Conservation (phyloP, 2,113 vertebrate genomes). For the Ellobius talpinus region DNA sequence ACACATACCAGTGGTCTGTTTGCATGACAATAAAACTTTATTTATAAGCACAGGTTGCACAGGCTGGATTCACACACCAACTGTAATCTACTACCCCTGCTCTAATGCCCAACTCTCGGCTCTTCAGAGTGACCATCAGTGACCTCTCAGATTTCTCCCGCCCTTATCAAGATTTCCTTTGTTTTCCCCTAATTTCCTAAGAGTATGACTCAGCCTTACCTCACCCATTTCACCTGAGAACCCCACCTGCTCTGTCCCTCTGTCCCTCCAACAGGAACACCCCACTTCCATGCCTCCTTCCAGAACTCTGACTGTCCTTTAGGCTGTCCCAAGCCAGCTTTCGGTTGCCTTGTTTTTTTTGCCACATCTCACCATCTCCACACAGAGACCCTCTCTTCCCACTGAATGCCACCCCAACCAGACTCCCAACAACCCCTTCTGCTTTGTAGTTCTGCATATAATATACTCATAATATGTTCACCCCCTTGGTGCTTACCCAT, state of each 20-base stretch:
- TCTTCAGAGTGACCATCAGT: background rate
- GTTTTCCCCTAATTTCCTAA: background rate
- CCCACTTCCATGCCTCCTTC: background rate
- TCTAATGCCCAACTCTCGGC: background rate
- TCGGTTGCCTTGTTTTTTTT: background rate
- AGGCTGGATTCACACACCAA: background rate
- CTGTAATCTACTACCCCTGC: background rate
- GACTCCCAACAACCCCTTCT: background rate
- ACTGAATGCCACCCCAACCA: background rate
- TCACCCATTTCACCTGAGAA: too few relatives aligned
- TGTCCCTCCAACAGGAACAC: too few relatives aligned
- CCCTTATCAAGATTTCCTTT: background rate
- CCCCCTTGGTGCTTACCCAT: fast-evolving
- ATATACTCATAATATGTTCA: background rate
- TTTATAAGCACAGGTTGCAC: background rate
- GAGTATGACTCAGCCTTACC: background rate
- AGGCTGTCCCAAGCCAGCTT: background rate
- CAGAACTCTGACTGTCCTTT: background rate
- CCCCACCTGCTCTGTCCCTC: too few relatives aligned
- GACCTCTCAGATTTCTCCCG: background rate
- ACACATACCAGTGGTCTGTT: background rate
- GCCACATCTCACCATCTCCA: background rate
- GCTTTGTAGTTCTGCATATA: background rate
- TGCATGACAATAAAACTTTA: conserved; percentile 36
- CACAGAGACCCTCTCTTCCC: background rate